A percentile compares a stretch with the other conserved stretches of the same genome.
These are phyloP conservation scores for Drosophila basisetae DNA, from an alignment of 2,888 invertebrate genomes.

Conservation along the genomic window DNA sequence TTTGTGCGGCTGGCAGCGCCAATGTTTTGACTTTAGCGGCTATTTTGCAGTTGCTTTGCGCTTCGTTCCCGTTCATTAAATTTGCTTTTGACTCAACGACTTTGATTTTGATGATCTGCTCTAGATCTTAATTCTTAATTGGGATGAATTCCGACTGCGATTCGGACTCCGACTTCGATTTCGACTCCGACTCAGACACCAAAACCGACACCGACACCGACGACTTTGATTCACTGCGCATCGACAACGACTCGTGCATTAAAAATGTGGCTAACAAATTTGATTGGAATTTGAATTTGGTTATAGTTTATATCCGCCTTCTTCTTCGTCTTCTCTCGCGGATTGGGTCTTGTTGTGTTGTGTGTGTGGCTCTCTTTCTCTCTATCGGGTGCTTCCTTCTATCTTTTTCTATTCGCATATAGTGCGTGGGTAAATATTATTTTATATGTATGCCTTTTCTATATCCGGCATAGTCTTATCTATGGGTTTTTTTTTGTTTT, in stretches of 20 bases:
- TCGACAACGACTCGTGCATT: conserved; percentile 30
- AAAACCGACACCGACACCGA: conserved; percentile 29
- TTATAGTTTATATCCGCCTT: not conserved
- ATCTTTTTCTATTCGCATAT: conserved; percentile 30
- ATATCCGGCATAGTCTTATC: conserved; percentile 56
- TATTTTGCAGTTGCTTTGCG: conserved; percentile 60
- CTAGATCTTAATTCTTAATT: conserved; percentile 4
- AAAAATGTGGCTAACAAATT: conserved; percentile 13
- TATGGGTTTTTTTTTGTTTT: conserved; percentile 41
- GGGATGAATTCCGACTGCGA: conserved; percentile 27
- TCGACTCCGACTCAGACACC: conserved; percentile 32
- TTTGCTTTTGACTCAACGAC: conserved; percentile 60
- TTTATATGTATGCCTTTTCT: conserved; percentile 46
- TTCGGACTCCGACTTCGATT: conserved; percentile 33
- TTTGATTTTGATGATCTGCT: conserved; percentile 20
- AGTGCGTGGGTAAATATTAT: conserved; percentile 46
- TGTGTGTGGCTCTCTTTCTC: conserved; percentile 10
- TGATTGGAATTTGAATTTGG: not conserved
- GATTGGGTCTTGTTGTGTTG: not conserved
- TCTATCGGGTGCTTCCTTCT: conserved; percentile 3
- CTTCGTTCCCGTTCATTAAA: conserved; percentile 84
- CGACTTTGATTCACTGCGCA: conserved; percentile 19
- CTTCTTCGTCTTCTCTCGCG: not conserved
- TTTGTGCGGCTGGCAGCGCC: conserved; percentile 54
- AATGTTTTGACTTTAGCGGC: conserved; percentile 62